Conservation (phyloP, 2,113 vertebrate species). For the Strigops habroptila region DNA sequence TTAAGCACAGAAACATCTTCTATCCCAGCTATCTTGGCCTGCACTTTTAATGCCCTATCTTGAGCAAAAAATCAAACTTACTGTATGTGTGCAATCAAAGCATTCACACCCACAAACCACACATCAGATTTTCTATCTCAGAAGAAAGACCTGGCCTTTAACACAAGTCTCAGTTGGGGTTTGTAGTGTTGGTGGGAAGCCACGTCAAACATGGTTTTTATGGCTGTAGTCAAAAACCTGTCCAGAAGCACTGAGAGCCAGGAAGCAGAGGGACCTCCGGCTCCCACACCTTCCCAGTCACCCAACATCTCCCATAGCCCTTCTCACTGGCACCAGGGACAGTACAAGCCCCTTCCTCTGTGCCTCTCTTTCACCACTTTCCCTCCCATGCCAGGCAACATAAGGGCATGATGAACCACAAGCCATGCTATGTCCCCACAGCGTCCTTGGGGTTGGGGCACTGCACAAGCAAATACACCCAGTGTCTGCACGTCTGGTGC, state of each 20-base stretch:
- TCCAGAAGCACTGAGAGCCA: fast-evolving
- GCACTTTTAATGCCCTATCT: background rate
- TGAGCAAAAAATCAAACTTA: background rate
- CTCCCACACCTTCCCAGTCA: background rate
- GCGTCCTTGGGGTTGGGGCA: fast-evolving
- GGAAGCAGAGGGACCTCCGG: background rate
- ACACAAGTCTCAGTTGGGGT: background rate
- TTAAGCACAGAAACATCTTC: background rate
- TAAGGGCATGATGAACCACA: background rate
- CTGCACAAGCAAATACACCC: background rate
- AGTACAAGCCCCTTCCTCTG: background rate
- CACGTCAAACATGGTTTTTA: background rate
- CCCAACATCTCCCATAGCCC: background rate
- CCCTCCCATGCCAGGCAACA: background rate
- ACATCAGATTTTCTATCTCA: background rate
- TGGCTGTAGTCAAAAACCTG: background rate
- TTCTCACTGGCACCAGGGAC: background rate
- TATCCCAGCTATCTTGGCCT: background rate
- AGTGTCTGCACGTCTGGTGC: fast-evolving
- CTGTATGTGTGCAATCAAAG: background rate
- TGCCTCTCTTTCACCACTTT: background rate
- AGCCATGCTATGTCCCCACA: fast-evolving
- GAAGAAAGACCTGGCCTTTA: background rate
- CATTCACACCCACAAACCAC: constrained; percentile 23
- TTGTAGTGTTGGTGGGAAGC: background rate